phyloP scores from a whole-genome alignment of 2,113 vertebrate species.

The Hucho hucho region DNA sequence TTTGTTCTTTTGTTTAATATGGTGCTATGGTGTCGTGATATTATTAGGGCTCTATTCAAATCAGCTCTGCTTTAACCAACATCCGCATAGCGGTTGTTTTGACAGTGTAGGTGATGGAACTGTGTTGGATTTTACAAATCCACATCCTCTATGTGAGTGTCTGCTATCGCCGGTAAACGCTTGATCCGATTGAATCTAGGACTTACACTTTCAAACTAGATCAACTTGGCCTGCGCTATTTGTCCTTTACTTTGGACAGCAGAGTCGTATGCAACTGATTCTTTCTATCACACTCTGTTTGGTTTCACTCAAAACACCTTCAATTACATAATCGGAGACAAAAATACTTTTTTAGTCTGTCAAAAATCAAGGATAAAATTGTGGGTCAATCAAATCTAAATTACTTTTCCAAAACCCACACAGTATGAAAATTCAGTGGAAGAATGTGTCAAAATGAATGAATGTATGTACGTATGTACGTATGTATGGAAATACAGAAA shows the following conservation, averaged over 20 bases:
- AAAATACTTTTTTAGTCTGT: not conserved
- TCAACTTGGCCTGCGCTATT: conserved; percentile 45
- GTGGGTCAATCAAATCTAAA: conserved; percentile 30
- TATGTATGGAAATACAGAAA: conserved; percentile 22
- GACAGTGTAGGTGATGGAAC: no score
- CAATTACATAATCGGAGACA: not conserved
- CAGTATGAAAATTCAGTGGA: conserved; percentile 29
- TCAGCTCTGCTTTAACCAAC: no score
- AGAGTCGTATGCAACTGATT: not conserved
- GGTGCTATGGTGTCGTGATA: conserved; percentile 67
- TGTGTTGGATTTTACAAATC: no score
- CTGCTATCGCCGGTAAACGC: no score
- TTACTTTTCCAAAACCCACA: conserved; percentile 36
- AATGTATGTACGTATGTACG: conserved; percentile 9
- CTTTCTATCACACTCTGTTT: not conserved
- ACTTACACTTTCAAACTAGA: conserved; percentile 43
- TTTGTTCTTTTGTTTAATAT: conserved; percentile 58
- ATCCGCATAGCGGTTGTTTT: no score
- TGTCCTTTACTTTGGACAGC: conserved; percentile 38
- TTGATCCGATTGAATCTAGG: no score
- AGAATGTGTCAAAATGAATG: conserved; percentile 38
- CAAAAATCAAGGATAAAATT: conserved; percentile 32
- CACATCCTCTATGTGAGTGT: no score
- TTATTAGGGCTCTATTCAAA: no score
- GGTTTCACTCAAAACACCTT: not conserved